phyloP scores from a whole-genome alignment of 2,797 vertebrate genomes.

The Hydrolagus colliei region DNA sequence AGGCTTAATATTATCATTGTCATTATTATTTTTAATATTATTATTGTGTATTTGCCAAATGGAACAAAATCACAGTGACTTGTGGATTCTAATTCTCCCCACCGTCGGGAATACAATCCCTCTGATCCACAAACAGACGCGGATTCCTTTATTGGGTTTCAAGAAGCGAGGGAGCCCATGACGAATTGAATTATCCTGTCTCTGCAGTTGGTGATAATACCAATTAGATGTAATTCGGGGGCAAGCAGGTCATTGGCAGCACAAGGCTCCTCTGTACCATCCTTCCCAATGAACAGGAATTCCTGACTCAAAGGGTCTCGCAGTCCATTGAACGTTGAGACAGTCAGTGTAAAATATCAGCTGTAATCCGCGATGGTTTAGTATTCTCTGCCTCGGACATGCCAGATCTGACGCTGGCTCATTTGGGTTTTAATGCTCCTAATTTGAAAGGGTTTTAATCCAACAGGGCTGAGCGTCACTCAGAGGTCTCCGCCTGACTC shows the following conservation, averaged over 20 bases:
- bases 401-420: not conserved
- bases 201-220: conserved; percentile 8
- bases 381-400: not conserved
- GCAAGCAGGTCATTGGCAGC: not conserved
- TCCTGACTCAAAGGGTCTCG: not conserved
- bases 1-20: too few relatives aligned
- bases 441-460: too few relatives aligned
- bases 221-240: not conserved
- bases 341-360: not conserved
- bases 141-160: not conserved
- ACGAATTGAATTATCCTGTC: conserved; percentile 4
- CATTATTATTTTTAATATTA: too few relatives aligned
- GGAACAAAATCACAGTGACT: not conserved
- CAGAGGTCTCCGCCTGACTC: too few relatives aligned
- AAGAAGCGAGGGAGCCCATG: not conserved
- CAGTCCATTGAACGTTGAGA: not conserved
- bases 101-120: not conserved
- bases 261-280: not conserved
- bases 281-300: not conserved
- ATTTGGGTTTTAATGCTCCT: too few relatives aligned
- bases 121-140: conserved; percentile 1
- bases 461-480: too few relatives aligned
- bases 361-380: not conserved
- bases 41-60: conserved; percentile 2
- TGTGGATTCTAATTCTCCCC: not conserved